Base-by-base conservation (phyloP, 2,113 vertebrate genomes). In the Cyphomyrus discorhynchus region DNA sequence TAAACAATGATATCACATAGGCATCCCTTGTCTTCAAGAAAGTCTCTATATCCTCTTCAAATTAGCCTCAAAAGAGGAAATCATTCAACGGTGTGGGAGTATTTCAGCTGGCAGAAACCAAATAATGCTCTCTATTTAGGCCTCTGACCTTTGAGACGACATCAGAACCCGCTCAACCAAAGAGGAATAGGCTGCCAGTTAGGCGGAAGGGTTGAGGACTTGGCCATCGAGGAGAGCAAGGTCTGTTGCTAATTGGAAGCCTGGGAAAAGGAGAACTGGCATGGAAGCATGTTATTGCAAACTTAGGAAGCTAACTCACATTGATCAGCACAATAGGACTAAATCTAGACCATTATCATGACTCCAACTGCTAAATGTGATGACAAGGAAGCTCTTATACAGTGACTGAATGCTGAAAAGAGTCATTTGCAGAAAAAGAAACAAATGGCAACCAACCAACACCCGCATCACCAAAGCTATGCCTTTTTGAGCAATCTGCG, bases 141-240 rank as follows among this genome's bases (percentile, higher is more conserved):
- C 89, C 95, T 90, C 90, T 89, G 90, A 90, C 83, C 87, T 91
- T 49, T 90, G 83, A 90, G 89, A 90, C 90, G 92, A 94, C 50
- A 83, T 94, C 90, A 88, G 90, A 92, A 93, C 94, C 92, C 92
- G 85, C 74, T 91, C 92, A 92, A 90, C 93, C 19, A 42, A 77
- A 92, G 91, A 1, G 91, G 94, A 95, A 95, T 92, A 93, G 95
- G 92, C 93, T 90, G 90, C 92, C 92, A 93, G 93, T 91, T 53
- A 93, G 92, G 92, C 94, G 42, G 82, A 89, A 56, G 94, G 91
- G 92, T 94, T 95, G 93, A 95, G 91, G 90, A 94, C 88, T 94
- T 94, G 94, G 95, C 93, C 93, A 92, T 91, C 90, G 21, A 74
- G 88, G 90, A 82, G 91, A 91, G 91, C 91, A 93, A 47, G 90